Percentiles rank a stretch among this genome's conserved stretches.
phyloP scores from a whole-genome alignment of 2,888 invertebrate genomes.

The Pyrrhosoma nymphula region DNA sequence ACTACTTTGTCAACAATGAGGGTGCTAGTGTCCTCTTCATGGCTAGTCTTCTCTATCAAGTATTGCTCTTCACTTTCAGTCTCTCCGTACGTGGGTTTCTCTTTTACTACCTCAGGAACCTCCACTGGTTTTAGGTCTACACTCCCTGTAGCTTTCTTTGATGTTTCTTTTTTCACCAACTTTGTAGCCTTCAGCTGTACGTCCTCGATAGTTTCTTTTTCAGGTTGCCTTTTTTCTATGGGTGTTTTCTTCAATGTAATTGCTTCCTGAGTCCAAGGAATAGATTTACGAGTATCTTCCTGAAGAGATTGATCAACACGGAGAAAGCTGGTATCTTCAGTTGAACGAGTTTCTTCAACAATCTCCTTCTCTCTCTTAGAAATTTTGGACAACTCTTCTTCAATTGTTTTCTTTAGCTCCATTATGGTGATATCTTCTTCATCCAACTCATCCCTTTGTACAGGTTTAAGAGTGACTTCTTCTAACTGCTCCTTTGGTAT shows the following conservation, averaged over 20 bases:
- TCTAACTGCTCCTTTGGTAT: constrained; percentile 74
- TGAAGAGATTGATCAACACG: constrained; percentile 30
- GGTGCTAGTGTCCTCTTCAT: constrained; percentile 68
- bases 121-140: constrained; percentile 79
- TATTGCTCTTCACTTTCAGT: constrained; percentile 23
- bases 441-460: constrained; percentile 51
- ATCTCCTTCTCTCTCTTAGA: constrained; percentile 45
- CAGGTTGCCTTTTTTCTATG: constrained; percentile 76
- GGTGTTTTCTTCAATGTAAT: constrained; percentile 78
- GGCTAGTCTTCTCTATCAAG: constrained; percentile 59
- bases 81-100: constrained; percentile 42
- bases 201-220: constrained; percentile 77
- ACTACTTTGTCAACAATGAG: constrained; percentile 49
- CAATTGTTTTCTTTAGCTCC: constrained; percentile 51
- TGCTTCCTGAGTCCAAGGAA: constrained; percentile 85
- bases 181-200: constrained; percentile 76
- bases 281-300: constrained; percentile 69
- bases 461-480: constrained; percentile 69
- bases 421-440: constrained; percentile 64
- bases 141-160: constrained; percentile 77
- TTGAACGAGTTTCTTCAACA: constrained; percentile 43
- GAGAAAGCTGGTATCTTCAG: constrained; percentile 42
- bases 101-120: constrained; percentile 60
- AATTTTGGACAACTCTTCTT: constrained; percentile 57
- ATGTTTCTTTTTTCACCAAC: constrained; percentile 76